A percentile compares a stretch with the other conserved stretches of the same genome.
These are phyloP conservation scores for Harpagoxenus sublaevis DNA, from an alignment of 2,888 invertebrate species.

Conservation along the genomic window DNA sequence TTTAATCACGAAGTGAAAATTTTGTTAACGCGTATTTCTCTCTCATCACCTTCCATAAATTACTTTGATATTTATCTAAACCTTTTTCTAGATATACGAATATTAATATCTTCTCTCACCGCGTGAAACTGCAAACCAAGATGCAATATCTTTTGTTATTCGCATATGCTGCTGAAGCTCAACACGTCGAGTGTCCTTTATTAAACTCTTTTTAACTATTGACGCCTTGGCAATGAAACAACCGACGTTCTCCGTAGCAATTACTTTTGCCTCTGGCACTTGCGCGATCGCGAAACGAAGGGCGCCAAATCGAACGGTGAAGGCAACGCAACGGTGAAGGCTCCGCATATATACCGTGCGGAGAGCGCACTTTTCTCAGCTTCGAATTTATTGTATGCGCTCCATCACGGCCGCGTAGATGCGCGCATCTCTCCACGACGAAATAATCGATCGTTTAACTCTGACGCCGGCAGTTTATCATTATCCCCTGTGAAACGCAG, in stretches of 20 bases:
- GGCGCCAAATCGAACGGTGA: constrained; percentile 26
- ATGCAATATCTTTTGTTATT: not conserved
- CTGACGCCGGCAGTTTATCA: constrained; percentile 55
- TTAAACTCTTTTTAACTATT: constrained; percentile 6
- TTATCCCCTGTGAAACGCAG: constrained; percentile 44
- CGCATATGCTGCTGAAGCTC: not conserved
- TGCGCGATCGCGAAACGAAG: constrained; percentile 16
- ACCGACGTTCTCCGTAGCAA: constrained; percentile 12
- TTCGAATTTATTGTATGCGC: constrained; percentile 49
- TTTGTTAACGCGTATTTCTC: not conserved
- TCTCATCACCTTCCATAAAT: not conserved
- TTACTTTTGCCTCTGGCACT: constrained; percentile 27
- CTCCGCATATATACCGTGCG: not conserved
- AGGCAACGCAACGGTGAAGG: not conserved
- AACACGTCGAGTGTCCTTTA: not conserved
- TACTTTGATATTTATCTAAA: not conserved
- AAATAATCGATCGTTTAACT: constrained; percentile 58
- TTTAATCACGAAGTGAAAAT: not conserved
- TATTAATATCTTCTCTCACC: not conserved
- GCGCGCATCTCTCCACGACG: constrained; percentile 46
- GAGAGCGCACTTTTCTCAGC: constrained; percentile 40
- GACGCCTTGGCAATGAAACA: constrained; percentile 42
- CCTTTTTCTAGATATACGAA: not conserved
- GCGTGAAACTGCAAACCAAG: not conserved
- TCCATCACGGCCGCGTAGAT: constrained; percentile 28